Conservation (phyloP, 2,113 vertebrate genomes). For the Oriolus oriolus region DNA sequence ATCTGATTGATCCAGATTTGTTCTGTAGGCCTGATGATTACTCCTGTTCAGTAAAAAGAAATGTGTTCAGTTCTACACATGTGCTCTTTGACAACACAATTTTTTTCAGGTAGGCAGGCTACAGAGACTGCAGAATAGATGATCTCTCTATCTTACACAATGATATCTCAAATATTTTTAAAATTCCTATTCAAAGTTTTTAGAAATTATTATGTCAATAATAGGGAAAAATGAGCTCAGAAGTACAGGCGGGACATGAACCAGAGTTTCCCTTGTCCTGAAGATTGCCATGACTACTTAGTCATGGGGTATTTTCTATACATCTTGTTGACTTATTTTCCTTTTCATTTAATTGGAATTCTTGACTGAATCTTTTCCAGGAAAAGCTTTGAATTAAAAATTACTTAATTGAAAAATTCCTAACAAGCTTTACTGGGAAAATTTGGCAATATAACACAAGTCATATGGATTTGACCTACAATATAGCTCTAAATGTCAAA, state of each 20-base stretch:
- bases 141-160: not conserved
- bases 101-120: not conserved
- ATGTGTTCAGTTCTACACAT: not conserved
- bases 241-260: not conserved
- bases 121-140: not conserved
- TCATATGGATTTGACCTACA: not conserved
- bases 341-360: not conserved
- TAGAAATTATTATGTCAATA: not conserved
- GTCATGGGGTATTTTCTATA: not conserved
- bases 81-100: fast-evolving
- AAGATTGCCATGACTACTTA: not conserved
- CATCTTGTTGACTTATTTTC: not conserved
- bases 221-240: not conserved
- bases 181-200: not conserved
- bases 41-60: not conserved
- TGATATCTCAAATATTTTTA: not conserved
- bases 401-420: not conserved
- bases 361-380: not conserved
- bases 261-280: not conserved
- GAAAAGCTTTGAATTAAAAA: not conserved
- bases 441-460: not conserved
- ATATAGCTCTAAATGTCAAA: not conserved
- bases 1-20: not conserved
- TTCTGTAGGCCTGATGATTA: not conserved
- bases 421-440: not conserved